Percentiles rank a stretch among this genome's conserved stretches.
These are phyloP conservation scores for Isaurus tuberculatus DNA, from an alignment of 92 coral and sea anemone genomes.

Conservation along the genomic window DNA sequence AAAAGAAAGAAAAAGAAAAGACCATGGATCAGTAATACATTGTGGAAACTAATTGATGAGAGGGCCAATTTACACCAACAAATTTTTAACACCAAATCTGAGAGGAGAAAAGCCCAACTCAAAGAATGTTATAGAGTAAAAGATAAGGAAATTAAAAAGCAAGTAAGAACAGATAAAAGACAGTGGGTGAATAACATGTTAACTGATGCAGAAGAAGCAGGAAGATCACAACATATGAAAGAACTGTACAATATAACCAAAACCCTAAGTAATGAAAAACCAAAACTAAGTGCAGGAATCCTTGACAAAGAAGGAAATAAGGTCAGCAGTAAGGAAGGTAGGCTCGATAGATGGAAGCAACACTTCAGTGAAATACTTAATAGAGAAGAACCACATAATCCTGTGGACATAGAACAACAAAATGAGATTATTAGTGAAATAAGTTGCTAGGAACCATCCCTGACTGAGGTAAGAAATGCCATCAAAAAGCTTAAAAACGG, in stretches of 20 bases:
- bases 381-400: no score
- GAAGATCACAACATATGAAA: not conserved
- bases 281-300: not conserved
- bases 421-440: no score
- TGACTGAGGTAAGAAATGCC: no score
- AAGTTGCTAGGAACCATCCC: no score
- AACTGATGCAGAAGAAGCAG: not conserved
- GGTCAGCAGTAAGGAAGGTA: no score
- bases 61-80: not conserved
- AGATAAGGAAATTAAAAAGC: not conserved
- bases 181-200: not conserved
- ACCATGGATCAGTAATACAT: not conserved
- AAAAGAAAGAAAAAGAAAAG: no score
- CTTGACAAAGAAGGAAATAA: not conserved
- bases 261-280: not conserved
- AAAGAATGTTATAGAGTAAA: not conserved
- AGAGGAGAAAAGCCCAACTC: not conserved
- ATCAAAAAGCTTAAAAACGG: no score
- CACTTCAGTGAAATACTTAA: no score
- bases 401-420: no score
- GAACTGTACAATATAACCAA: conserved; percentile 2
- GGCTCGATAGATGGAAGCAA: no score
- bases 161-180: conserved; percentile 6
- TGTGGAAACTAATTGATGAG: not conserved
- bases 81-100: not conserved